Percentiles rank a stretch among this genome's conserved stretches.
Evolutionary conservation across 2,888 invertebrate species (phyloP).

Genomic region (Drosophila tripunctata): DNA sequence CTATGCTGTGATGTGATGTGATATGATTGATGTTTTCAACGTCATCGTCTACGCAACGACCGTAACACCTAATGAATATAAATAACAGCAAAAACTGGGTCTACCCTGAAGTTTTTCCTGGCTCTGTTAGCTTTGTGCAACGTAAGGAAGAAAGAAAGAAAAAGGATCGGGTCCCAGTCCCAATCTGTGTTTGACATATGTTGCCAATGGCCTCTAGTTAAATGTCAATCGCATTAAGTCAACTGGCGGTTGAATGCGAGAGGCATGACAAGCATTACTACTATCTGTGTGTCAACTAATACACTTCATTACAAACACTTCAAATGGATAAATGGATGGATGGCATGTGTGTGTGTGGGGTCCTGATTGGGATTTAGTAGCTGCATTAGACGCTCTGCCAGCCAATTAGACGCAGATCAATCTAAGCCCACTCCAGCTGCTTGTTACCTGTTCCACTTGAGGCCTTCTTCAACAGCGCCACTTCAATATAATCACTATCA

Average conservation of each 20-base stretch:
- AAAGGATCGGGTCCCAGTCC: neutral
- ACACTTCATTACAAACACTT: neutral
- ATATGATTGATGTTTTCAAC: slow-evolving; percentile 65
- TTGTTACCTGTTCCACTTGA: slow-evolving; percentile 78
- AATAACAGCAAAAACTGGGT: slow-evolving; percentile 47
- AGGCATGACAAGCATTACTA: slow-evolving; percentile 40
- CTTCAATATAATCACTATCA: slow-evolving; percentile 82
- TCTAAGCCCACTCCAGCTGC: slow-evolving; percentile 19
- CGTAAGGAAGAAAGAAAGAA: no score
- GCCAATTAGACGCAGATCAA: slow-evolving; percentile 39
- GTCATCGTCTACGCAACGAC: slow-evolving; percentile 38
- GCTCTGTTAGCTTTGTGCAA: slow-evolving; percentile 23
- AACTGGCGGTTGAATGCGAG: slow-evolving; percentile 31
- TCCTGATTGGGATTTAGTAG: slow-evolving; percentile 13
- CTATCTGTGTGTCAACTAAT: slow-evolving; percentile 1
- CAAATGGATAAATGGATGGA: neutral
- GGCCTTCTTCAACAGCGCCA: slow-evolving; percentile 82
- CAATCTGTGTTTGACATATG: slow-evolving; percentile 38
- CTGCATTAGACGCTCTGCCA: neutral
- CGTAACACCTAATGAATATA: slow-evolving; percentile 58
- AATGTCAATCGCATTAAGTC: slow-evolving; percentile 30
- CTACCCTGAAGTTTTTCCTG: no score
- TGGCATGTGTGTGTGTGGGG: slow-evolving; percentile 23
- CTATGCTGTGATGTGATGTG: no score
- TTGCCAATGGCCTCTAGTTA: slow-evolving; percentile 17